Conservation (phyloP, 2,113 vertebrate genomes). For the Strix uralensis region DNA sequence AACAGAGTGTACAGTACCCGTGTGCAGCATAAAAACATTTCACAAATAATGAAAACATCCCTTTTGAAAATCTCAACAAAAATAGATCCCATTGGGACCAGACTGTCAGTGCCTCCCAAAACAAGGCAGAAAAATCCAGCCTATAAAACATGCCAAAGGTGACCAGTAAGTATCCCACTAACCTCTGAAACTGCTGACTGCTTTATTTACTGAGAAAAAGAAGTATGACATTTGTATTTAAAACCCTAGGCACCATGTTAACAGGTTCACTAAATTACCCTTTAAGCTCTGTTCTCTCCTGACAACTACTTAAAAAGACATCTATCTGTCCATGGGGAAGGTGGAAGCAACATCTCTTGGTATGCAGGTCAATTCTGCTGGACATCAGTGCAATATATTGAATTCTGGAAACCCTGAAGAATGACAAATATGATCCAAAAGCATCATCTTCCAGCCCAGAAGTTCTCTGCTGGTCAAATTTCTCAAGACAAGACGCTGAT, state of each 20-base stretch:
- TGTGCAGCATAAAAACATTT: constrained; percentile 66
- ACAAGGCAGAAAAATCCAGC: constrained; percentile 63
- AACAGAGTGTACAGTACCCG: constrained; percentile 56
- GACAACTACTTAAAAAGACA: neutral
- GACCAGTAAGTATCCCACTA: constrained; percentile 30
- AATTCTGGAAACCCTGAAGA: neutral
- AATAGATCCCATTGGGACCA: constrained; percentile 69
- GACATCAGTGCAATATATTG: neutral
- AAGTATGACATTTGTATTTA: constrained; percentile 55
- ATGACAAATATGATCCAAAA: neutral
- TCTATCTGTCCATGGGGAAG: neutral
- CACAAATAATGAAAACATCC: constrained; percentile 61
- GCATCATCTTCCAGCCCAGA: neutral
- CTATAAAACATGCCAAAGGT: constrained; percentile 54
- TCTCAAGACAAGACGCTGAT: neutral
- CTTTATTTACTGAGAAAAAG: constrained; percentile 41
- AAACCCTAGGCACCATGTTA: neutral
- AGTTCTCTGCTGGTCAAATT: neutral
- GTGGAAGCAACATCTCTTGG: neutral
- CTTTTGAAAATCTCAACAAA: constrained; percentile 66
- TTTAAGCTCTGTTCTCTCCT: neutral
- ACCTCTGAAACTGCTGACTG: constrained; percentile 42
- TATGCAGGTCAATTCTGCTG: neutral
- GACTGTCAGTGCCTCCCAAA: constrained; percentile 66
- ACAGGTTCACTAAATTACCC: neutral